A percentile compares a stretch with the other conserved stretches of the same genome.
phyloP scores from a whole-genome alignment of 2,888 invertebrate species.

The Pterostichus niger region DNA sequence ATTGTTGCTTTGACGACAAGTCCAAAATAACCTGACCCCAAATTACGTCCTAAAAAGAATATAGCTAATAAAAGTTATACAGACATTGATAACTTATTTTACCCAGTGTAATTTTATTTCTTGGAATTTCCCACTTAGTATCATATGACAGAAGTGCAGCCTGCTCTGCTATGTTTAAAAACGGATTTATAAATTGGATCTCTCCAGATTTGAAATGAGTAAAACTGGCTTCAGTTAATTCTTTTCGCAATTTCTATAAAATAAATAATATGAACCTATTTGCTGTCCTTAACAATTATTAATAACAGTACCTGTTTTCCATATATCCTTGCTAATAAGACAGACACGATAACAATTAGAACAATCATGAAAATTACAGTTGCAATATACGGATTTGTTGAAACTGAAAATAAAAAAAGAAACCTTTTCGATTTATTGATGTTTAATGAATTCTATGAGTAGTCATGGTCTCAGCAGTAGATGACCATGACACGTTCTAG shows the following conservation, averaged over 20 bases:
- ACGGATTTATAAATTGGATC: not conserved
- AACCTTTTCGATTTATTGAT: too few relatives aligned
- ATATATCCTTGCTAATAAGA: not conserved
- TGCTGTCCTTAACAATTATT: too few relatives aligned
- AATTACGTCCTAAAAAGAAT: not conserved
- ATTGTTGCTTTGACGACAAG: not conserved
- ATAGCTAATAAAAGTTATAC: not conserved
- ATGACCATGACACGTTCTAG: too few relatives aligned
- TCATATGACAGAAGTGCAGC: not conserved
- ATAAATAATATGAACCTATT: not conserved
- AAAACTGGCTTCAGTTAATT: not conserved
- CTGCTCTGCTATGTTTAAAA: not conserved
- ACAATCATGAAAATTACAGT: too few relatives aligned
- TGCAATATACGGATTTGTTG: too few relatives aligned
- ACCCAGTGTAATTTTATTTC: not conserved
- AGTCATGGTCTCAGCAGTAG: too few relatives aligned
- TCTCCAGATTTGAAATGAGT: not conserved
- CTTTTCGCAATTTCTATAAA: not conserved
- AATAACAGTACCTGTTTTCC: too few relatives aligned
- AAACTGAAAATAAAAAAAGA: too few relatives aligned
- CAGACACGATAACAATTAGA: too few relatives aligned
- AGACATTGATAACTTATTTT: not conserved
- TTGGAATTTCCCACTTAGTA: slow-evolving; percentile 1
- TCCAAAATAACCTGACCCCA: slow-evolving; percentile 2
- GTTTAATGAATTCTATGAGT: too few relatives aligned